Percentiles rank a stretch among this genome's conserved stretches.
Conservation (phyloP, 2,113 vertebrate genomes). For the Leptobrachium ailaonicum region DNA sequence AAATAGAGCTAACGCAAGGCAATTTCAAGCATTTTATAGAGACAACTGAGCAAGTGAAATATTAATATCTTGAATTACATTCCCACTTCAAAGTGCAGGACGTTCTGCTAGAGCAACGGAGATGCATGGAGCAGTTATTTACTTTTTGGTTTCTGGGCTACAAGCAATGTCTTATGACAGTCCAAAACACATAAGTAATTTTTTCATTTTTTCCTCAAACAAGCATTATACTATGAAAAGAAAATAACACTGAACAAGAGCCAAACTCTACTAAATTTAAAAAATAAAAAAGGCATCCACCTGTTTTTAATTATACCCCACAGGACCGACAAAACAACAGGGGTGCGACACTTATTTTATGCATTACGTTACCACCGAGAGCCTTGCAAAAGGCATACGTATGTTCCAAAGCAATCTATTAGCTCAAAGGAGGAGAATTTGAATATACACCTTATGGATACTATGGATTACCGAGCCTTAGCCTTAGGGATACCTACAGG, state of each 20-base stretch:
- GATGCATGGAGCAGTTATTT: background rate
- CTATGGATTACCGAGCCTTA: no score
- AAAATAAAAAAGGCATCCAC: background rate
- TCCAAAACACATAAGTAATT: background rate
- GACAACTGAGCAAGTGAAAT: background rate
- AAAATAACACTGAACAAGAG: constrained; percentile 5
- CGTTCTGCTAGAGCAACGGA: background rate
- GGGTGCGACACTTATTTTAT: constrained; percentile 22
- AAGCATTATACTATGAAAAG: constrained; percentile 18
- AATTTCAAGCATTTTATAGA: background rate
- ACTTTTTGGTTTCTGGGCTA: background rate
- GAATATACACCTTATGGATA: no score
- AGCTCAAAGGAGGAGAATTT: constrained; percentile 37
- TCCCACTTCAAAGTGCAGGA: background rate
- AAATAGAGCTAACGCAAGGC: background rate
- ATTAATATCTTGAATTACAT: background rate
- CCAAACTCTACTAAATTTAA: constrained; percentile 6
- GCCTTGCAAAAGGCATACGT: constrained; percentile 39
- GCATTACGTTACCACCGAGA: background rate
- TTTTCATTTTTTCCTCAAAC: background rate
- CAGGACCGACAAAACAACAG: background rate
- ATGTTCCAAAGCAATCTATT: constrained; percentile 5
- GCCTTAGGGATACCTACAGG: no score
- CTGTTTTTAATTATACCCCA: constrained; percentile 45
- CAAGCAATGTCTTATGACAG: background rate